Base-by-base conservation (phyloP, 1,140 invertebrate genomes). In the Drosophila funebris region DNA sequence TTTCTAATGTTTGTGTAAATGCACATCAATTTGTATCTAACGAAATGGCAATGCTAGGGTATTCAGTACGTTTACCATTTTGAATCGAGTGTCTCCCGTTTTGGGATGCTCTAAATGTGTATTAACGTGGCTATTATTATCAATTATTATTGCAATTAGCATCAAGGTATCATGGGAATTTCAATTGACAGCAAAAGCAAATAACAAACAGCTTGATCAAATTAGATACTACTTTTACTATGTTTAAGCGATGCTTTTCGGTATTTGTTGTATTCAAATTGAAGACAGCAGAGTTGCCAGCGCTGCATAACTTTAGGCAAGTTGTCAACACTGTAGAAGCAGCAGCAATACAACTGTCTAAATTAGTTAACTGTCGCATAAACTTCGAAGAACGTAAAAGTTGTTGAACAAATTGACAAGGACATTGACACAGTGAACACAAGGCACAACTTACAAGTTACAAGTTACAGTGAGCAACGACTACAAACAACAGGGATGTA, bases 11-110 rank as follows among this genome's bases (percentile, higher is more conserved):
- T 11, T 61, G 8, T 13, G n/a, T 18, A 27, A 18, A n/a, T n/a
- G 22, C 14, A 27, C 3, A 3, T 9, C 24, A 62, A 62, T 62
- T 62, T 62, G 6, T 20, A 61, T 14, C 9, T 48, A 48, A n/a
- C n/a, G n/a, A 9, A 24, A 24, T 24, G 20, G 20, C 20, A 56
- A 36, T 36, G 18, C 33, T 18, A 5, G 3, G n/a, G 13, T 13
- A 36, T 9, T 11, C 14, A 11, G 5, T 54, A 16, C 24, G 18
- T 3, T 13, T 22, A 50, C n/a, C 58, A 62, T 62, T 50, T 50
- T 62, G 44, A 2, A 13, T 11, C 1, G 20, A 13, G 20, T n/a
- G 41, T 44, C n/a, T n/a, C n/a, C n/a, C n/a, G n/a, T n/a, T n/a
- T 44, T n/a, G 46, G 27, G 24, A 50, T 50, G 46, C 13, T n/a